These are phyloP conservation scores for Triplophysa yarkandensis DNA, from an alignment of 2,797 vertebrate species.

Conservation along the genomic window DNA sequence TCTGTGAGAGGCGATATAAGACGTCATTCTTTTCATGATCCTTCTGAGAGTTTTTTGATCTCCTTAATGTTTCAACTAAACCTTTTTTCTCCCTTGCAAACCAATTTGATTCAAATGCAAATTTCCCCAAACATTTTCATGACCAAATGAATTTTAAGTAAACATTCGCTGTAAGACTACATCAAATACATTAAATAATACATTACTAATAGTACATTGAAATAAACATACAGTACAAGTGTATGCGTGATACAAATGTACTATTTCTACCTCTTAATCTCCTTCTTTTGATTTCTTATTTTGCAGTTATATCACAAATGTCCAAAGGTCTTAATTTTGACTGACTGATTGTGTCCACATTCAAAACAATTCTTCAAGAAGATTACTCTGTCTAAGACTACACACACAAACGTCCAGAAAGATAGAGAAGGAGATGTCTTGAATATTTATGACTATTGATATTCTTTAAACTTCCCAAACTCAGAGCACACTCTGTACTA, in stretches of 20 bases:
- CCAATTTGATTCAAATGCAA: no score
- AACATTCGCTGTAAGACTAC: no score
- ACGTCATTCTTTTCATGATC: slow-evolving; percentile 46
- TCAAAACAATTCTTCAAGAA: slow-evolving; percentile 8
- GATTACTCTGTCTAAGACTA: not conserved
- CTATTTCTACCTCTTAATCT: no score
- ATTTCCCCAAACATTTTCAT: no score
- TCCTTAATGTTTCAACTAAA: slow-evolving; percentile 33
- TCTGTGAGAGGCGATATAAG: slow-evolving; percentile 39
- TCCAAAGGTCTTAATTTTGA: no score
- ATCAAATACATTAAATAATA: no score
- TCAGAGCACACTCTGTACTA: slow-evolving; percentile 11
- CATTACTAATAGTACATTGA: no score
- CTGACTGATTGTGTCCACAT: no score
- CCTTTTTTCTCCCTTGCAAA: slow-evolving; percentile 38
- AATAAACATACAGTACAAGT: no score
- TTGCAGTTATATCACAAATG: not conserved
- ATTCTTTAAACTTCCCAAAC: slow-evolving; percentile 18
- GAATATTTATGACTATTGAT: slow-evolving; percentile 42
- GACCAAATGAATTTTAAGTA: no score
- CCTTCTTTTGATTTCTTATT: no score
- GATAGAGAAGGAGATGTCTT: slow-evolving; percentile 9
- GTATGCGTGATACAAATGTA: no score
- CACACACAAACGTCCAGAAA: slow-evolving; percentile 13
- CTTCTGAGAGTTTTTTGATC: slow-evolving; percentile 31